These are phyloP conservation scores for Magallana gigas DNA, from an alignment of 1,140 invertebrate genomes.

Conservation along the genomic window DNA sequence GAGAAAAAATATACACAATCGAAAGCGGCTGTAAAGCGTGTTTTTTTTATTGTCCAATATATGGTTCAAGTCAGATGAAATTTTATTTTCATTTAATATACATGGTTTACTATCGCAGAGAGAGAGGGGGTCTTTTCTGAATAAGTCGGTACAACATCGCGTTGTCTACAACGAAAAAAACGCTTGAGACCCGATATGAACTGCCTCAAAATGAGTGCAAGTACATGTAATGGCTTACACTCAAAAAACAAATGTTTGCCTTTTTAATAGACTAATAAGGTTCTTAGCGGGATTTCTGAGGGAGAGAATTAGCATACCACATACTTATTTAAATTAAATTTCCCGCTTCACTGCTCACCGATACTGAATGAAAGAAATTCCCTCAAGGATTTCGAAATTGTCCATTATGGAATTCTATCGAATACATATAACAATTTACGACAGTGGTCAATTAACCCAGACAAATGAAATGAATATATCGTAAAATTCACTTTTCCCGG, in stretches of 20 bases:
- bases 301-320: background rate
- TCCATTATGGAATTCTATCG: background rate
- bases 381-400: conserved; percentile 4
- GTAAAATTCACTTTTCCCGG: background rate
- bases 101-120: too few species aligned
- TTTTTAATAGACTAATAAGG: background rate
- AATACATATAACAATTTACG: background rate
- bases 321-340: background rate
- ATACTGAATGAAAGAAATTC: conserved; percentile 12
- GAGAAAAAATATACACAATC: too few species aligned
- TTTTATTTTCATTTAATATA: too few species aligned
- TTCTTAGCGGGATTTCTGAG: background rate
- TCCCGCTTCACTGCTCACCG: conserved; percentile 7
- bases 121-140: too few species aligned
- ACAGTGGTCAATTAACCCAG: too few species aligned
- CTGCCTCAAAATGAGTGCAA: too few species aligned
- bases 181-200: too few species aligned
- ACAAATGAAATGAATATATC: conserved; percentile 16
- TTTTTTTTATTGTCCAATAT: too few species aligned
- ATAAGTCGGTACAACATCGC: too few species aligned
- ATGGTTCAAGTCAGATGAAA: too few species aligned
- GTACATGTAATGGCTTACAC: background rate
- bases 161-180: too few species aligned
- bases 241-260: background rate
- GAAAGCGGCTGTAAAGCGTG: too few species aligned